phyloP scores from a whole-genome alignment of 2,113 vertebrate species.

The Phodopus roborovskii region DNA sequence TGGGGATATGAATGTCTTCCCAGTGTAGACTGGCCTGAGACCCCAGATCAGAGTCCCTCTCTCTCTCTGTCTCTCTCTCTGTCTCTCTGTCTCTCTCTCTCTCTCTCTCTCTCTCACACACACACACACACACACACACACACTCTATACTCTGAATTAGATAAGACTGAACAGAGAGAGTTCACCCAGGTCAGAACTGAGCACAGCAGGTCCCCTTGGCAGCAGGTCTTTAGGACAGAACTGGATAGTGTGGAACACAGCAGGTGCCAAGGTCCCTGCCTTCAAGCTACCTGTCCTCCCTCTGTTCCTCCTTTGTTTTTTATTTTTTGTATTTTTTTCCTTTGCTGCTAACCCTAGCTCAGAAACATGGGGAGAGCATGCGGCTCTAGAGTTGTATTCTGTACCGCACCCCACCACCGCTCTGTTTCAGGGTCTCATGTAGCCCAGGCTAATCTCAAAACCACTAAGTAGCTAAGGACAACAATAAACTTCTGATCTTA shows the following conservation, averaged over 20 bases:
- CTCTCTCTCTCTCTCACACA: no score
- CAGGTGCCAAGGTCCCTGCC: fast-evolving
- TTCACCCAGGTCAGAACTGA: background rate
- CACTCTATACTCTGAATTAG: background rate
- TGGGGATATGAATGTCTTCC: background rate
- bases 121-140: background rate
- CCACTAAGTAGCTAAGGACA: background rate
- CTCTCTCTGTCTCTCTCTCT: no score
- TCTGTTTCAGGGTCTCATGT: background rate
- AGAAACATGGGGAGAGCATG: background rate
- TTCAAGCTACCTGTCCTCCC: background rate
- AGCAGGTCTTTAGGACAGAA: fast-evolving
- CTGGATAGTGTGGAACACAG: background rate
- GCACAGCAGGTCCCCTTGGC: background rate
- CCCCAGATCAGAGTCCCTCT: background rate
- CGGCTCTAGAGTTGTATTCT: background rate
- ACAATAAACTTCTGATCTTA: background rate
- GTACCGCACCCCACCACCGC: background rate
- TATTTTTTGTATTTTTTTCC: background rate
- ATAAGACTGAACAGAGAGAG: background rate
- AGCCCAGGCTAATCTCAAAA: background rate
- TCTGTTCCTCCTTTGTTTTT: background rate
- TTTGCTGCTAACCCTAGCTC: background rate
- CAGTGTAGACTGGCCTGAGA: background rate
- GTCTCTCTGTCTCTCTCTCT: no score